These are phyloP conservation scores for Mugil cephalus DNA, from an alignment of 2,113 vertebrate species.

Conservation along the genomic window DNA sequence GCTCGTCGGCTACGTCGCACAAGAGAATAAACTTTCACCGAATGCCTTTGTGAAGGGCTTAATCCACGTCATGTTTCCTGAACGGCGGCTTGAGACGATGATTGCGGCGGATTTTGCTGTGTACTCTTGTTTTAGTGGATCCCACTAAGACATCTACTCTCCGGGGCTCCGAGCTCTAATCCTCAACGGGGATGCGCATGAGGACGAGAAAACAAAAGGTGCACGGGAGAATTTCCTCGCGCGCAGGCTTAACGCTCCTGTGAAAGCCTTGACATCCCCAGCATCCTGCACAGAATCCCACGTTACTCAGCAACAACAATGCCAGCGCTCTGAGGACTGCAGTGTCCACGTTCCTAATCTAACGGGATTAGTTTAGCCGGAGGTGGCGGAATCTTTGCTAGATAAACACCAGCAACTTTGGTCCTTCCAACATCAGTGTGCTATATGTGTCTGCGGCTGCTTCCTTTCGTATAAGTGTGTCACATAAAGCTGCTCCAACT, in stretches of 20 bases:
- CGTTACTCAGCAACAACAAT: constrained; percentile 61
- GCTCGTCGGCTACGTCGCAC: too few species aligned
- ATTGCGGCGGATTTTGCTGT: too few species aligned
- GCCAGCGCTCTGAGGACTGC: constrained; percentile 21
- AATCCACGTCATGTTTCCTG: too few species aligned
- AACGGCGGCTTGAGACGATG: too few species aligned
- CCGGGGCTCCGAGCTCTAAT: constrained; percentile 16
- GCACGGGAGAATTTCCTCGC: constrained; percentile 49
- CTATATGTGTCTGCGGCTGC: constrained; percentile 6
- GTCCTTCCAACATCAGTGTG: constrained; percentile 1
- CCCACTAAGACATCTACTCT: constrained; percentile 2
- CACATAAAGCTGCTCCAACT: constrained; percentile 15
- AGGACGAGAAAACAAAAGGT: constrained; percentile 41
- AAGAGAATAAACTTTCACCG: too few species aligned
- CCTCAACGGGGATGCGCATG: constrained; percentile 21
- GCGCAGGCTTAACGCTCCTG: constrained; percentile 34
- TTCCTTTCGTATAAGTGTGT: background rate
- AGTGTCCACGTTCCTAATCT: constrained; percentile 35
- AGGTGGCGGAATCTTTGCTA: constrained; percentile 37
- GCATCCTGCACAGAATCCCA: constrained; percentile 31
- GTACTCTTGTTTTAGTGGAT: constrained; percentile 8
- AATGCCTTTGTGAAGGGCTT: too few species aligned
- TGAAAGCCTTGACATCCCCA: constrained; percentile 38
- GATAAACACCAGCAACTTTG: constrained; percentile 4
- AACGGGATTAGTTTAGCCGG: constrained; percentile 59